phyloP scores from a whole-genome alignment of 2,113 vertebrate species.

The Bos javanicus region DNA sequence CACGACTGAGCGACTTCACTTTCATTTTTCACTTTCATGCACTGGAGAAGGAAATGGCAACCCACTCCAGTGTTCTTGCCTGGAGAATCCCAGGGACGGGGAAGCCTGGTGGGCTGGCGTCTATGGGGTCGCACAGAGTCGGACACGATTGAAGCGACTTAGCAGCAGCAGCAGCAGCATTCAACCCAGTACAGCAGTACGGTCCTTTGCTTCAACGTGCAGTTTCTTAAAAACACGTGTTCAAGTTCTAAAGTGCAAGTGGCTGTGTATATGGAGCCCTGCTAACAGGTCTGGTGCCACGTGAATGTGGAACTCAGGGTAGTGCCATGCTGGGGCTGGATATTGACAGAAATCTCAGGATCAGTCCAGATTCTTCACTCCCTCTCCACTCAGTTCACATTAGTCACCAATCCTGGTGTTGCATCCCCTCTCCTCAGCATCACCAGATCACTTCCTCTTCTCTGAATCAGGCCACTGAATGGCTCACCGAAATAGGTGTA shows the following conservation, averaged over 20 bases:
- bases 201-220: neutral
- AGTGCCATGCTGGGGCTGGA: neutral
- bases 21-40: too few species aligned
- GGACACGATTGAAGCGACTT: too few species aligned
- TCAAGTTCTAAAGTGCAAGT: neutral
- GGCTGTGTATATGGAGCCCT: neutral
- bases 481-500: neutral
- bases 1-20: too few species aligned
- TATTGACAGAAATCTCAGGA: neutral
- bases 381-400: neutral
- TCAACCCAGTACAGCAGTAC: neutral
- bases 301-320: accelerated
- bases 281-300: too few species aligned
- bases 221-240: neutral
- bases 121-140: too few species aligned
- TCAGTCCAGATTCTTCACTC: neutral
- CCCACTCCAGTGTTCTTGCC: too few species aligned
- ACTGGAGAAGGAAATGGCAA: too few species aligned
- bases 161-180: neutral
- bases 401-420: neutral
- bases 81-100: too few species aligned
- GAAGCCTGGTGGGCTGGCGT: too few species aligned
- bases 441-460: neutral
- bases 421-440: neutral
- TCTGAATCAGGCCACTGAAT: neutral